Evolutionary conservation across 1,140 invertebrate genomes (phyloP).

Genomic region (Magallana angulata): DNA sequence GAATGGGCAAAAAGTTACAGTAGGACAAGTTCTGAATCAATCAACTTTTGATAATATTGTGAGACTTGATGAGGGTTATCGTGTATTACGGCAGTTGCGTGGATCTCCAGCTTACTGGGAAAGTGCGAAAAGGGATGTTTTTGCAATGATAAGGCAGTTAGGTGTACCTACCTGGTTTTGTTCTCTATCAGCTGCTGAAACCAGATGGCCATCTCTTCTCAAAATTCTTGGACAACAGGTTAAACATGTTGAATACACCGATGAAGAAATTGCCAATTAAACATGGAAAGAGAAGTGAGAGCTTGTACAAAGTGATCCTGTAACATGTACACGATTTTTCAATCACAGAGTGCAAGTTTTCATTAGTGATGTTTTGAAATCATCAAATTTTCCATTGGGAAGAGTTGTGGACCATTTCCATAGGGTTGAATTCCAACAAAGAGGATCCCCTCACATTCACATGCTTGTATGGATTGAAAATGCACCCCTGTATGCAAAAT

Average conservation of each 20-base stretch:
- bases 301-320: constrained; percentile 55
- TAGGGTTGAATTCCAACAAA: constrained; percentile 44
- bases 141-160: constrained; percentile 60
- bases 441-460: constrained; percentile 46
- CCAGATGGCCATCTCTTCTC: constrained; percentile 59
- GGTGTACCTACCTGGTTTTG: constrained; percentile 60
- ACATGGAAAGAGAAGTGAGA: constrained; percentile 53
- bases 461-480: constrained; percentile 67
- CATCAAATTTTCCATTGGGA: constrained; percentile 46
- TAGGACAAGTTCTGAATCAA: constrained; percentile 43
- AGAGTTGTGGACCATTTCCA: constrained; percentile 19
- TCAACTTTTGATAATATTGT: constrained; percentile 44
- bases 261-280: constrained; percentile 43
- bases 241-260: constrained; percentile 25
- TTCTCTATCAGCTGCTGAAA: constrained; percentile 64
- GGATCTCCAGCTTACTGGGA: constrained; percentile 58
- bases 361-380: constrained; percentile 60
- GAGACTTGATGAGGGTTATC: constrained; percentile 61
- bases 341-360: constrained; percentile 52
- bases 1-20: constrained; percentile 42
- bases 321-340: constrained; percentile 62
- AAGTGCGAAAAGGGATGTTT: constrained; percentile 59
- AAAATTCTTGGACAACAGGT: constrained; percentile 46
- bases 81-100: constrained; percentile 50
- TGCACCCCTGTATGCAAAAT: constrained; percentile 65